Conservation (phyloP, 2,113 vertebrate genomes). For the Takifugu bimaculatus region DNA sequence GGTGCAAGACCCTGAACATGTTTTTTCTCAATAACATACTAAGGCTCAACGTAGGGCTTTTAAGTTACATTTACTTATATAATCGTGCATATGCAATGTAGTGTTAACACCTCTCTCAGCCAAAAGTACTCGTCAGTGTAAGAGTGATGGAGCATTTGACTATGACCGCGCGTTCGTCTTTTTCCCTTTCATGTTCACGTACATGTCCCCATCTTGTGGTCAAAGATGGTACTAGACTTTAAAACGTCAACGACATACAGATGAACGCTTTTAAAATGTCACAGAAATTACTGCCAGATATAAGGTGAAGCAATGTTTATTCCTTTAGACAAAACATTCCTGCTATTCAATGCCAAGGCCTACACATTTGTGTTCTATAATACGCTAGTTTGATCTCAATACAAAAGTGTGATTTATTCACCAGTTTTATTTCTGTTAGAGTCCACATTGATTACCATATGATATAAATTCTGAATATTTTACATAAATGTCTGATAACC, state of each 20-base stretch:
- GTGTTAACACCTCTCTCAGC: no score
- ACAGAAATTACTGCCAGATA: background rate
- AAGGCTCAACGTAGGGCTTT: no score
- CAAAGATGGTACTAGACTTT: background rate
- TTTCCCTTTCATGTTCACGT: no score
- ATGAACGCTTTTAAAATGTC: background rate
- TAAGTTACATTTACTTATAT: no score
- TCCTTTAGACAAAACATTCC: background rate
- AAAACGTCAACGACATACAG: background rate
- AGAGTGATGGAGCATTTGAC: no score
- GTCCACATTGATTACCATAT: conserved; percentile 23
- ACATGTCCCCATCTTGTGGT: background rate
- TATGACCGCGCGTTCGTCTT: no score
- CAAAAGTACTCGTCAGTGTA: no score
- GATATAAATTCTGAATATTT: conserved; percentile 11
- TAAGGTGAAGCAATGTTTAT: background rate
- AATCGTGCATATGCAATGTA: no score
- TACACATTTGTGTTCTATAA: background rate
- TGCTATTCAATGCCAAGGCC: background rate
- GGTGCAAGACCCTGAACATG: no score
- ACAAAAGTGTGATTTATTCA: conserved; percentile 16
- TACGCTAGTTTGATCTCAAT: background rate
- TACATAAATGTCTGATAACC: background rate
- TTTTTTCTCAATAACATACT: no score
- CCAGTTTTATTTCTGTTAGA: conserved; percentile 48